Conservation (phyloP, 1,140 invertebrate genomes). For the Leucophenga varia region DNA sequence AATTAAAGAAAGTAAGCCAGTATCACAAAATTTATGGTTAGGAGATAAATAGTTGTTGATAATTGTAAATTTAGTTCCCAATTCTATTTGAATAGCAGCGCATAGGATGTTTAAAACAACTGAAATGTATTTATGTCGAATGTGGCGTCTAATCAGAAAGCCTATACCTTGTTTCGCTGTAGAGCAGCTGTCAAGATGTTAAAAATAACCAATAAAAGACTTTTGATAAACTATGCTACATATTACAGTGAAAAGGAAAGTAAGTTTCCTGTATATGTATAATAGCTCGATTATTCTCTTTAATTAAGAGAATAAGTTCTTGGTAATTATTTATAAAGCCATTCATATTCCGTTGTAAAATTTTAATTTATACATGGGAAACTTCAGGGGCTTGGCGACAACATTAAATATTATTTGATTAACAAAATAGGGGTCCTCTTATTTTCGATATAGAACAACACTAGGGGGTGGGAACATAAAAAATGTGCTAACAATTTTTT, state of each 20-base stretch:
- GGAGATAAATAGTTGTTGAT: not conserved
- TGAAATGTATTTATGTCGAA: not conserved
- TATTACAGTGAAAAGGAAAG: not conserved
- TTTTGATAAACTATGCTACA: too few relatives aligned
- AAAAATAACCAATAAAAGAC: not conserved
- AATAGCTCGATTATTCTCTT: not conserved
- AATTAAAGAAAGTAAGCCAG: not conserved
- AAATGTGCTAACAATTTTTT: too few relatives aligned
- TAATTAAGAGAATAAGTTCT: not conserved
- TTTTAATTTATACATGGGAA: too few relatives aligned
- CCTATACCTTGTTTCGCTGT: not conserved
- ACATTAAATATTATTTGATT: too few relatives aligned
- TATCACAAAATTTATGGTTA: not conserved
- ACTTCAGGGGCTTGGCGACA: too few relatives aligned
- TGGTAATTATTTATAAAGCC: constrained; percentile 2
- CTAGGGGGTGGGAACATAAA: too few relatives aligned
- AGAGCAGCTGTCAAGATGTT: not conserved
- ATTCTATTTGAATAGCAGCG: not conserved
- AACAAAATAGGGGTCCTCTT: too few relatives aligned
- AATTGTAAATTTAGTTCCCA: not conserved
- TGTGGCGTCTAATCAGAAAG: not conserved
- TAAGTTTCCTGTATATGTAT: too few relatives aligned
- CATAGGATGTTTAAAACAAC: not conserved
- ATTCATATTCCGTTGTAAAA: too few relatives aligned
- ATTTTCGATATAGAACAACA: too few relatives aligned